Conservation (phyloP, 2,113 vertebrate species). For the Indicator maculatus region DNA sequence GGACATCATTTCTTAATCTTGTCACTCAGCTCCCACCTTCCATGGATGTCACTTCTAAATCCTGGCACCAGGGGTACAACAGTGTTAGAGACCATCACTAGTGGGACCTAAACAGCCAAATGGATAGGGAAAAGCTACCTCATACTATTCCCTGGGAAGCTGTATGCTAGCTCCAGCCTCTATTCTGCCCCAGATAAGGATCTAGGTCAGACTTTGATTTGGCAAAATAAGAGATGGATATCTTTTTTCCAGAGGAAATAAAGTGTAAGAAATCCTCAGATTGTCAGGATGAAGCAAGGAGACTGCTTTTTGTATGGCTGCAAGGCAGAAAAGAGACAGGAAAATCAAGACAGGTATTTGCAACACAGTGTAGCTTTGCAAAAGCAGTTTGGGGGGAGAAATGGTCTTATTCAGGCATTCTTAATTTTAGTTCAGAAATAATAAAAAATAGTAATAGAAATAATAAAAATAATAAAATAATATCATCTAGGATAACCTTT, state of each 20-base stretch:
- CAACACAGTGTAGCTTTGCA: neutral
- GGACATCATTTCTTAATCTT: neutral
- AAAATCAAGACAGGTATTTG: neutral
- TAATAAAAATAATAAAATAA: no score
- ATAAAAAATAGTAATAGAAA: neutral
- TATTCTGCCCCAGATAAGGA: neutral
- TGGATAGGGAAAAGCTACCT: neutral
- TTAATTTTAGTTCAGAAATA: neutral
- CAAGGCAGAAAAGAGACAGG: neutral
- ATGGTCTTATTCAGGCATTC: neutral
- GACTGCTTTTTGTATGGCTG: neutral
- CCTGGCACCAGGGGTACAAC: fast-evolving
- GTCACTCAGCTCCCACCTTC: fast-evolving
- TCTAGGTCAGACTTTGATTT: neutral
- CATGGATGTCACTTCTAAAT: neutral
- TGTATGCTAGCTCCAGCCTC: neutral
- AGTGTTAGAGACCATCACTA: fast-evolving
- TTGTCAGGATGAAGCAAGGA: neutral
- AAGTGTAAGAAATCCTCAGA: neutral
- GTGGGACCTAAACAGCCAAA: neutral
- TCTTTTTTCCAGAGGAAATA: neutral
- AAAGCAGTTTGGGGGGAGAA: neutral
- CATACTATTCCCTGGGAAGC: neutral
- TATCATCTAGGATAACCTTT: neutral
- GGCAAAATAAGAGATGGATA: neutral